phyloP scores from a whole-genome alignment of 2,888 invertebrate genomes.

The Agrenia bidenticulata region DNA sequence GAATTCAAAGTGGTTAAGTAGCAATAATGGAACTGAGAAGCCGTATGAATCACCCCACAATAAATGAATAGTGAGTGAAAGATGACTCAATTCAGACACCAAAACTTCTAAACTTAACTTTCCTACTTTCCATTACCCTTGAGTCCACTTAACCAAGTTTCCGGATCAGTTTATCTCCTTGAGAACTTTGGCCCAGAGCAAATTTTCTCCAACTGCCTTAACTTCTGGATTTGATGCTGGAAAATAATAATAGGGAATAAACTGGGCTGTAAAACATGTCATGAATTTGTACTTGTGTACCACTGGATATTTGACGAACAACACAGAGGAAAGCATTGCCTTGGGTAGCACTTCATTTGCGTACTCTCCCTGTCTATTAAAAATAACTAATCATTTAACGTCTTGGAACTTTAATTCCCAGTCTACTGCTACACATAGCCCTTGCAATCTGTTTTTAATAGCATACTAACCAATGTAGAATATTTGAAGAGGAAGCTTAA shows the following conservation, averaged over 20 bases:
- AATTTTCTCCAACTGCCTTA: conserved; percentile 15
- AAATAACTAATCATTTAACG: too few relatives aligned
- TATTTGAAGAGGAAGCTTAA: too few relatives aligned
- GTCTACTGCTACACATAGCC: too few relatives aligned
- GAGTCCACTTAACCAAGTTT: conserved; percentile 15
- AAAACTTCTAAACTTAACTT: conserved; percentile 18
- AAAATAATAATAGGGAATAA: too few relatives aligned
- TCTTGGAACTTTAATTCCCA: too few relatives aligned
- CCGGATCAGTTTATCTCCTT: background rate
- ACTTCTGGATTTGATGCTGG: background rate
- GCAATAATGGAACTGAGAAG: background rate
- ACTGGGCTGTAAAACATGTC: background rate
- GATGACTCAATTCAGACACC: conserved; percentile 14
- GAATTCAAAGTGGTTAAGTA: background rate
- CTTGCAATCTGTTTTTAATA: too few relatives aligned
- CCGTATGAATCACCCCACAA: background rate
- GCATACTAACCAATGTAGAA: too few relatives aligned
- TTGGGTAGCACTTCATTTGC: too few relatives aligned
- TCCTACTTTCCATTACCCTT: conserved; percentile 15
- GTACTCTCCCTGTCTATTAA: too few relatives aligned
- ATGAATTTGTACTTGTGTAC: background rate
- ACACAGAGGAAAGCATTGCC: too few relatives aligned
- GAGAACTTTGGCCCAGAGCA: background rate
- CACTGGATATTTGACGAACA: background rate
- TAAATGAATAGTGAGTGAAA: conserved; percentile 17